Evolutionary conservation across 2,113 vertebrate genomes (phyloP).

Genomic region (Alouatta palliata): DNA sequence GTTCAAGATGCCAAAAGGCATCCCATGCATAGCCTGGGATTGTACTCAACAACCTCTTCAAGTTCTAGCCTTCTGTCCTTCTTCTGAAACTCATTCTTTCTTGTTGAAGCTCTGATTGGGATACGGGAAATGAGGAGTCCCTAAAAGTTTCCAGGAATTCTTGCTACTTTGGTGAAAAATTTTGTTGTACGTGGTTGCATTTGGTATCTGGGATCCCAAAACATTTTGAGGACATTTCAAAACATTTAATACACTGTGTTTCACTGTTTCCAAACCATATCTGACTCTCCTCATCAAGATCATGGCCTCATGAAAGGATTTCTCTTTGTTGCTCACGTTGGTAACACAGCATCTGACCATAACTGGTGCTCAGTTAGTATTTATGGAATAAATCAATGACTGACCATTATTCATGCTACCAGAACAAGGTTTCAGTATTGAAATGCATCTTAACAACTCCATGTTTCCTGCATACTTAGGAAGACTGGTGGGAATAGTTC

Average conservation of each 20-base stretch:
- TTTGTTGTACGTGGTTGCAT: background rate
- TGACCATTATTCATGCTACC: background rate
- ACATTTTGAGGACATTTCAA: constrained; percentile 41
- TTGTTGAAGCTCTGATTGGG: background rate
- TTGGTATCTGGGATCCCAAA: background rate
- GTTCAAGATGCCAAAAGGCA: background rate
- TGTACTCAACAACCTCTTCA: background rate
- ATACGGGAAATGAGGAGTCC: background rate
- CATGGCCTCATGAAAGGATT: constrained; percentile 28
- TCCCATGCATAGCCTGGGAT: background rate
- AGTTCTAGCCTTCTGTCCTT: background rate
- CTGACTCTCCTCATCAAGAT: constrained; percentile 7
- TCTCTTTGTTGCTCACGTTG: background rate
- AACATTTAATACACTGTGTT: constrained; percentile 24
- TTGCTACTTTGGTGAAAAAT: constrained; percentile 30
- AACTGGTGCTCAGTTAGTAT: constrained; percentile 24
- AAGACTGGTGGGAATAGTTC: background rate
- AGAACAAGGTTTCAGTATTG: constrained; percentile 5
- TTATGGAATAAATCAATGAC: constrained; percentile 41
- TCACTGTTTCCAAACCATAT: constrained; percentile 13
- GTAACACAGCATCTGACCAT: background rate
- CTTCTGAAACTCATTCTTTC: background rate
- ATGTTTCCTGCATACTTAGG: background rate
- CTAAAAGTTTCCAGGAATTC: constrained; percentile 6
- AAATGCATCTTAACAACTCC: background rate